Base-by-base conservation (phyloP, 2,888 invertebrate genomes). In the Scaptomyza reducta region DNA sequence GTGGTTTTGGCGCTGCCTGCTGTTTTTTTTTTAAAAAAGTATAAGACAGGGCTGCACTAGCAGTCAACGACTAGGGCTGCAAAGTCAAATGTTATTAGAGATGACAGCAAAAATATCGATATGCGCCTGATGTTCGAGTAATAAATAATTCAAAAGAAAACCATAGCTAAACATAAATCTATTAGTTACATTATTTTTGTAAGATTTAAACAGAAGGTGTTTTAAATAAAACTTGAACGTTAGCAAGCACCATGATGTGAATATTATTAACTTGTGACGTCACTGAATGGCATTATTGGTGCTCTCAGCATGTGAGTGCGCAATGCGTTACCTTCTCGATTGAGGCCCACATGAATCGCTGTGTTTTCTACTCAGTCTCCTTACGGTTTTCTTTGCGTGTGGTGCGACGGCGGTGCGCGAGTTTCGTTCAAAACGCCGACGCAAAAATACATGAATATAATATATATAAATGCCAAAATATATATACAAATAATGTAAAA, bases 351-450 rank as follows among this genome's bases (percentile, higher is more conserved):
- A 38, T 57, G 54, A 55, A 53, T 59, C 57, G 50, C 22, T 76
- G 35, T 61, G 73, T 70, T 64, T 60, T 54, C 46, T 44, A 6
- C 31, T 74, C 73, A 74, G 74, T 74, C 77, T 77, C 67, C 67
- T 49, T 77, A 18, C 58, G 77, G 61, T 56, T 57, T 67, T 74
- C 77, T 49, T 31, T 27, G 77, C 62, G 77, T 66, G 56, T 47
- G 73, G 77, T 74, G n/a, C 25, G 40, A 22, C 0, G 6, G 13
- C 31, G 45, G 50, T 46, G 41, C 54, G 58, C 35, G 33, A 54
- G 1, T 62, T 59, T 56, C 16, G 13, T 41, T 55, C 9, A 16
- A 25, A 46, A 56, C 56, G 59, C 77, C 67, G 67, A 59, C 73
- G 66, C 66, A 53, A 72, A 55, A 53, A 47, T 60, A 58, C 7